These are phyloP conservation scores for Tanypteryx hageni DNA, from an alignment of 2,888 invertebrate genomes.

Conservation along the genomic window DNA sequence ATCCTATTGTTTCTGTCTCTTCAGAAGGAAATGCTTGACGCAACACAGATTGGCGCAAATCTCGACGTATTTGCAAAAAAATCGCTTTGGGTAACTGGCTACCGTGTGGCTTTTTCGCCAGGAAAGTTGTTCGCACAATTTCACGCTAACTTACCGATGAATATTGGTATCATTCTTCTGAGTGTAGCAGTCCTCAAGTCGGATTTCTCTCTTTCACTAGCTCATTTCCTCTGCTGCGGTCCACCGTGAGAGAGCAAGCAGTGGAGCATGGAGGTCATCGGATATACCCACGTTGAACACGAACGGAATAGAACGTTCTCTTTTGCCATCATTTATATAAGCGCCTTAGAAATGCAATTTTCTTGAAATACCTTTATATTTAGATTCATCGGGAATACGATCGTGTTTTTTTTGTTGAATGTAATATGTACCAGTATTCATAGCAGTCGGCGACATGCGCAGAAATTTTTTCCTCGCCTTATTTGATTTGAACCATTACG, in stretches of 20 bases:
- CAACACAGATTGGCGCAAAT: background rate
- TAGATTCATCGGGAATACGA: no score
- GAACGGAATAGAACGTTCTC: background rate
- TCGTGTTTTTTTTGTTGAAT: no score
- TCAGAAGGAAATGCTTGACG: constrained; percentile 5
- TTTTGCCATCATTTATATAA: background rate
- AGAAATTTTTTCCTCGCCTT: no score
- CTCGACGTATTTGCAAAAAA: background rate
- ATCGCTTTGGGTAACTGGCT: background rate
- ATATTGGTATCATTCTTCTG: constrained; percentile 37
- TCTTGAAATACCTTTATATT: background rate
- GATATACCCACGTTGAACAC: background rate
- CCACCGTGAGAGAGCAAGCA: constrained; percentile 23
- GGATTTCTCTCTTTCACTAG: background rate
- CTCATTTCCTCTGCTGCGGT: background rate
- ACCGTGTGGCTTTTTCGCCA: background rate
- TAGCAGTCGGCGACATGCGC: no score
- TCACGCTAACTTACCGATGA: constrained; percentile 54
- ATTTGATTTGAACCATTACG: no score
- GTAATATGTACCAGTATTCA: no score
- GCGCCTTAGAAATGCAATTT: background rate
- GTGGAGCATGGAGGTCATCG: constrained; percentile 6
- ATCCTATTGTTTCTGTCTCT: background rate
- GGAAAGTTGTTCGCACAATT: constrained; percentile 28
- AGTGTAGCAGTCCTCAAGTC: background rate